These are phyloP conservation scores for Chelmon rostratus DNA, from an alignment of 2,797 vertebrate species.

Conservation along the genomic window DNA sequence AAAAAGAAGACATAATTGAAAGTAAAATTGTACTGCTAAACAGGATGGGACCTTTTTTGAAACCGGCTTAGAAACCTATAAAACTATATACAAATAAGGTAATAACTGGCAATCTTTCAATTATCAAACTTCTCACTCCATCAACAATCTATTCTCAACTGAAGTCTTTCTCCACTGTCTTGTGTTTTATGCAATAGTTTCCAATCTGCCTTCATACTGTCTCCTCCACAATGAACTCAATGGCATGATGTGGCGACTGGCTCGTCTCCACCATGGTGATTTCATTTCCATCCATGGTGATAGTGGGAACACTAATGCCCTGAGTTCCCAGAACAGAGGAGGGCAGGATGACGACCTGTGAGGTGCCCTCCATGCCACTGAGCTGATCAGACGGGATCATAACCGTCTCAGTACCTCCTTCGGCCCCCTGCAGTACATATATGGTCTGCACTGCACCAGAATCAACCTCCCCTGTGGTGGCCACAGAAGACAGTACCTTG, in stretches of 20 bases:
- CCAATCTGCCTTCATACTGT: slow-evolving; percentile 68
- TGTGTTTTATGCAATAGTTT: not conserved
- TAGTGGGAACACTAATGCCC: slow-evolving; percentile 77
- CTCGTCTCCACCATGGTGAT: slow-evolving; percentile 81
- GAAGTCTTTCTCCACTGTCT: slow-evolving; percentile 5
- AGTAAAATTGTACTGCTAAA: slow-evolving; percentile 28
- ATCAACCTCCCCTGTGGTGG: slow-evolving; percentile 76
- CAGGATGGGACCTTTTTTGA: slow-evolving; percentile 7
- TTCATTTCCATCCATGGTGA: slow-evolving; percentile 81
- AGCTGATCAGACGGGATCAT: slow-evolving; percentile 82
- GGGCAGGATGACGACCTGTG: slow-evolving; percentile 87
- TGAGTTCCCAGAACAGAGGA: slow-evolving; percentile 80
- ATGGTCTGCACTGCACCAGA: slow-evolving; percentile 83
- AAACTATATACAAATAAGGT: slow-evolving; percentile 40
- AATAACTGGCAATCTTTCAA: slow-evolving; percentile 18
- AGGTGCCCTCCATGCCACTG: slow-evolving; percentile 81
- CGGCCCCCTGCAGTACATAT: slow-evolving; percentile 82
- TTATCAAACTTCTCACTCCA: slow-evolving; percentile 20
- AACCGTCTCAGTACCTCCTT: slow-evolving; percentile 73
- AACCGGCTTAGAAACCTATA: slow-evolving; percentile 36
- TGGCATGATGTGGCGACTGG: slow-evolving; percentile 83
- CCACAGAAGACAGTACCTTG: slow-evolving; percentile 85
- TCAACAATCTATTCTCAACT: slow-evolving; percentile 1
- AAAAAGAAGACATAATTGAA: not conserved
- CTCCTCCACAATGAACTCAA: slow-evolving; percentile 88